Evolutionary conservation across 2,113 vertebrate genomes (phyloP), one percentile per base, ranked within the genome.

Genomic region (Macroglossus sobrinus): DNA sequence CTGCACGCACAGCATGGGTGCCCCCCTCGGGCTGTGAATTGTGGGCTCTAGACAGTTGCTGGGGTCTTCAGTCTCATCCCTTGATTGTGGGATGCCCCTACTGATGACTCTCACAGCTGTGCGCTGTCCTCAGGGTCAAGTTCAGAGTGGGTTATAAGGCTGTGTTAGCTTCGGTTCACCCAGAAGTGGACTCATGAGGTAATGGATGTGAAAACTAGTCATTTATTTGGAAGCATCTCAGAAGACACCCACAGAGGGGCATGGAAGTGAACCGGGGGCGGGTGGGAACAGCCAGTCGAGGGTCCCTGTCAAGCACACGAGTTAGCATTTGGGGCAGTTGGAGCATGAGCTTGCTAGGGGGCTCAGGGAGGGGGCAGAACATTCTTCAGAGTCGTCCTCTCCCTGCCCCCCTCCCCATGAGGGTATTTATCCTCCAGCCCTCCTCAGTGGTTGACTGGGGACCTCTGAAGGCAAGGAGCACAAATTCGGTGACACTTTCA

Each of bases 221-320:
- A 38, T 89, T 85, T 64, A 24, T 85, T 92, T 89, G 81, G 69
- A 55, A 68, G 40, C 21, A 69, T 35, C 47, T 93, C 63, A 74
- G 85, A 40, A 63, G 61, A 84, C 38, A 19, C 11, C 33, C 55
- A 35, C 0, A 28, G 2, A 15, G 16, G 74, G 8, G 13, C 7
- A 0, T 84, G 50, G 22, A 71, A 78, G 26, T 79, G 35, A 69
- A 84, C 38, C 43, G 50, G 15, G 30, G 18, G 53, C 28, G 16
- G 19, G 22, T n/a, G n/a, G 74, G 45, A 91, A 35, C 12, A 66
- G 14, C 38, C n/a, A 64, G 4, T 43, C 24, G 63, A 38, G 14
- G 7, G 26, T 71, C n/a, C 1, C 9, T 61, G 12, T 72, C 22
- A 72, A 24, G 63, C 30, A 21, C 6, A 9, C 33, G 24, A 28